Base-by-base conservation (phyloP, 2,888 invertebrate species). In the Trichopoda pennipes region DNA sequence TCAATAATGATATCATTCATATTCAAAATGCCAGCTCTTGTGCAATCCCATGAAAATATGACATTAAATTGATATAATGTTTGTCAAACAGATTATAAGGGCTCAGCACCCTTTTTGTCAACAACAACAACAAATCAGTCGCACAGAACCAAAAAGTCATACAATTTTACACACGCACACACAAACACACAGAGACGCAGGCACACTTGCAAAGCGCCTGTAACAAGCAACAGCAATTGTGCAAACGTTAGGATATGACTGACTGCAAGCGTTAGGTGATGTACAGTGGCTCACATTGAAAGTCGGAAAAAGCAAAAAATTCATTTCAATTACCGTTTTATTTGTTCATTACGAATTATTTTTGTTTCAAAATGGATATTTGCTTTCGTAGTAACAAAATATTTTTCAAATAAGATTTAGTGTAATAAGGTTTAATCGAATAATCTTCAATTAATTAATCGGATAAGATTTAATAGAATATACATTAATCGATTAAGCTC, bases 71-170 rank as follows among this genome's bases (percentile, higher is more conserved):
- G 79, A 76, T 79, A 75, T 72, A 80, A 83, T 83, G 80, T 83
- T 80, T 83, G 76, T 79, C 74, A 69, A 76, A 77, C 78, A 81
- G 85, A 85, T 86, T 86, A 87, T 87, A 86, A 87, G 87, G 87
- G 87, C 85, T 81, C 73, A 80, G 79, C 64, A 76, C 83, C 75
- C 75, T 78, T 77, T n/a, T 81, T 82, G 77, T 74, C 58, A 68
- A 28, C 28, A 28, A 44, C 58, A 68, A 28, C 28, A 28, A 44
- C 72, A 68, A 74, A 80, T 69, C 66, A 80, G 55, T 55, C 56
- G 32, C 23, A 38, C 38, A 38, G 7, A 28, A 28, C 28, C 3
- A 28, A 28, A 74, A 64, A 73, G 55, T 21, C 38, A 77, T 56
- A 76, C 56, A 68, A 16, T 44, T 44, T 44, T 16, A 6, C n/a